Evolutionary conservation across 2,797 vertebrate species (phyloP).

Genomic region (Botia kubotai): DNA sequence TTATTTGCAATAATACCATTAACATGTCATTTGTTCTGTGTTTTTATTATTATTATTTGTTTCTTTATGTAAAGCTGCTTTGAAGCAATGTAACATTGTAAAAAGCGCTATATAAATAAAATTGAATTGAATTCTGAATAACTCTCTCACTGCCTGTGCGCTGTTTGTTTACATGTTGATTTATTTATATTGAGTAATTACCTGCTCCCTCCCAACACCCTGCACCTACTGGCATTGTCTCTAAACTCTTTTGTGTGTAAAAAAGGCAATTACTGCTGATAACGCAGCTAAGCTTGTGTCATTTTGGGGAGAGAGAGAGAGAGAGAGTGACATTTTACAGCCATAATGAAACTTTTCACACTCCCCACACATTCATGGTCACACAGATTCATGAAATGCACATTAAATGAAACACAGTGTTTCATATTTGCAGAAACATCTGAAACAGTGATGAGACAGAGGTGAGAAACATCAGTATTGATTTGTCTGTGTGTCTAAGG

Average conservation of each 20-base stretch:
- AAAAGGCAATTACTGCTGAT: slow-evolving; percentile 46
- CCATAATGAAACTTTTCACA: slow-evolving; percentile 5
- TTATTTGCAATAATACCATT: too few species aligned
- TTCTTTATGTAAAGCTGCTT: too few species aligned
- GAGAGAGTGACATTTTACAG: slow-evolving; percentile 45
- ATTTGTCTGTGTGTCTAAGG: background rate
- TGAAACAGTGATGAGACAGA: slow-evolving; percentile 10
- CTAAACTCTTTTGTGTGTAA: slow-evolving; percentile 35
- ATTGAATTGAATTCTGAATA: background rate
- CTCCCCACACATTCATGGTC: background rate
- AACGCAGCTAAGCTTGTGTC: slow-evolving; percentile 22
- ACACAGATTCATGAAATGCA: background rate
- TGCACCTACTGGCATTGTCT: slow-evolving; percentile 20
- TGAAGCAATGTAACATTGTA: too few species aligned
- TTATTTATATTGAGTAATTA: slow-evolving; percentile 45
- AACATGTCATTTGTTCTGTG: too few species aligned
- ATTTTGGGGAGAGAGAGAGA: background rate
- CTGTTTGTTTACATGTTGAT: slow-evolving; percentile 44
- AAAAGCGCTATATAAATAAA: too few species aligned
- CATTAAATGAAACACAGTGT: background rate
- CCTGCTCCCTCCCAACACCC: background rate
- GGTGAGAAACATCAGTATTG: slow-evolving; percentile 30
- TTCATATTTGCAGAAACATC: slow-evolving; percentile 19
- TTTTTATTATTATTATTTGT: too few species aligned
- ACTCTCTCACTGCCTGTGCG: slow-evolving; percentile 8